Evolutionary conservation across 2,888 invertebrate genomes (phyloP).

Genomic region (Drosophila basisetae): DNA sequence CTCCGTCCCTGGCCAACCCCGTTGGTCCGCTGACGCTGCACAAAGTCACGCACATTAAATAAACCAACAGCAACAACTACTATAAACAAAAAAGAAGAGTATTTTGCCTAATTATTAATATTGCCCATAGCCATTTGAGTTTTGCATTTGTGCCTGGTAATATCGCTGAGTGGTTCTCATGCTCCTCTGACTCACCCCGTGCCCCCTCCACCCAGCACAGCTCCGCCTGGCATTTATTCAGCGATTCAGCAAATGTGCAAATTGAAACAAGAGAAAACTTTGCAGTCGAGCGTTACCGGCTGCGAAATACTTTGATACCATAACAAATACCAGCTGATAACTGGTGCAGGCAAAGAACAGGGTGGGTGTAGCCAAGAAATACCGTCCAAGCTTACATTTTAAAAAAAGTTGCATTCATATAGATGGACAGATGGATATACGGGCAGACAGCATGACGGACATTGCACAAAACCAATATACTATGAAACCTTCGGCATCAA

Average conservation of each 20-base stretch:
- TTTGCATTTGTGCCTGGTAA: constrained; percentile 43
- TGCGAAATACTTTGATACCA: not conserved
- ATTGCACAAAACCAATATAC: not conserved
- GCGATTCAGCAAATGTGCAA: constrained; percentile 40
- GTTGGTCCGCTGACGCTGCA: constrained; percentile 24
- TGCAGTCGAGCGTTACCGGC: not conserved
- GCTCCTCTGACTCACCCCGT: not conserved
- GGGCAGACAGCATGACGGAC: no score
- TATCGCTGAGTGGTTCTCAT: constrained; percentile 47
- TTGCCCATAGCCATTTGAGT: constrained; percentile 32
- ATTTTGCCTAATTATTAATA: constrained; percentile 60
- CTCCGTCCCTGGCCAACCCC: not conserved
- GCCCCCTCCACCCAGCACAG: not conserved
- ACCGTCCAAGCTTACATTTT: not conserved
- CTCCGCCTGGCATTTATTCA: not conserved
- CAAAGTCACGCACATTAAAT: constrained; percentile 60
- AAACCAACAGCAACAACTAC: constrained; percentile 24
- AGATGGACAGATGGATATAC: no score
- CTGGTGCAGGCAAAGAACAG: not conserved
- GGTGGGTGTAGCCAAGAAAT: not conserved
- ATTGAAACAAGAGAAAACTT: constrained; percentile 7
- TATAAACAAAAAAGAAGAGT: constrained; percentile 9
- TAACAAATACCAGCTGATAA: not conserved
- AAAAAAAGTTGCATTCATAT: no score
- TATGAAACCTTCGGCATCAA: not conserved